These are phyloP conservation scores for Pogonus chalceus DNA, from an alignment of 1,140 invertebrate genomes.

Conservation along the genomic window DNA sequence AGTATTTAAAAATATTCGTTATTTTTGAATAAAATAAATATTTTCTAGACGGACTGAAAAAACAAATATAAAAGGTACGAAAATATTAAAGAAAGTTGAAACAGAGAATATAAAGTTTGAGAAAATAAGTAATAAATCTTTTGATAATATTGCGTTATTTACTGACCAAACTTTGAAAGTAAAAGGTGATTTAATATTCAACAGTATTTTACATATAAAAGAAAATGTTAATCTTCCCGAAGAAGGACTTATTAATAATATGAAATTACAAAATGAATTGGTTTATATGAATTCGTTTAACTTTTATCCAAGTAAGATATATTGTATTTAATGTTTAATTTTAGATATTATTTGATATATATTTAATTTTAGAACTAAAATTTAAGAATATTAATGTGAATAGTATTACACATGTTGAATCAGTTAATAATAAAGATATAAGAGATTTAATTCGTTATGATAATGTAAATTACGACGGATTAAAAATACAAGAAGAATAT, in stretches of 20 bases:
- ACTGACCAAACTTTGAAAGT: conserved; percentile 14
- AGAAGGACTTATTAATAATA: conserved; percentile 18
- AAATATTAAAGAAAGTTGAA: conserved; percentile 21
- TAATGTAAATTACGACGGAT: conserved; percentile 5
- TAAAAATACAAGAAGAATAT: conserved; percentile 9
- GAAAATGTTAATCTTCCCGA: conserved; percentile 10
- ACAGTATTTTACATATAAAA: conserved; percentile 18
- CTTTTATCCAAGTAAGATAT: not conserved
- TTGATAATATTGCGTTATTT: conserved; percentile 12
- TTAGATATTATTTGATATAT: no score
- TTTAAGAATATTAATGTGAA: conserved; percentile 20
- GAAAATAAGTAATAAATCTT: conserved; percentile 20
- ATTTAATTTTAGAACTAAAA: conserved; percentile 3
- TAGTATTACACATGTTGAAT: conserved; percentile 12
- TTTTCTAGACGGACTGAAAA: conserved; percentile 19
- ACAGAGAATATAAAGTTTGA: conserved; percentile 22
- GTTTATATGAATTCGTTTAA: conserved; percentile 9
- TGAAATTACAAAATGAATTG: conserved; percentile 18
- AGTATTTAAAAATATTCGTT: not conserved
- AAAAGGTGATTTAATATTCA: conserved; percentile 21
- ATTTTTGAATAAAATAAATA: conserved; percentile 1
- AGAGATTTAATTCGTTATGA: not conserved
- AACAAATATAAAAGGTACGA: conserved; percentile 15
- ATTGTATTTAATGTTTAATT: no score
- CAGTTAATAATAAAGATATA: conserved; percentile 16